Evolutionary conservation across 2,113 vertebrate genomes (phyloP).

Genomic region (Anoura caudifer): DNA sequence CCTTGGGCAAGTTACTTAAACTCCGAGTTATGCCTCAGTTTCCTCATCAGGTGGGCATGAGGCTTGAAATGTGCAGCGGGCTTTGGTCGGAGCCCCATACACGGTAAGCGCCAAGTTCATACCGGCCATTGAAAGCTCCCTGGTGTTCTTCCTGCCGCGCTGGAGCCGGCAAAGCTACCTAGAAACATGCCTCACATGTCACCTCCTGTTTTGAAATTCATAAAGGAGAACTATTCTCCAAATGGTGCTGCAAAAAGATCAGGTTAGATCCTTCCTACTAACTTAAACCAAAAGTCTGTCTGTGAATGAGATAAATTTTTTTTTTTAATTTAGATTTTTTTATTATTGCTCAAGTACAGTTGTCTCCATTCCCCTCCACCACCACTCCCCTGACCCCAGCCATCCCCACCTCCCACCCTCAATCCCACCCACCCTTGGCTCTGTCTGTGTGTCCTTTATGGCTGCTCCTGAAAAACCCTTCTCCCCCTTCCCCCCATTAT

Average conservation of each 20-base stretch:
- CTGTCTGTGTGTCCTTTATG: no score
- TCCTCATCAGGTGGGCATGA: not conserved
- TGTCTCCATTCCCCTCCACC: no score
- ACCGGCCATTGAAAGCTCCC: not conserved
- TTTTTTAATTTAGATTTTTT: no score
- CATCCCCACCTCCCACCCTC: no score
- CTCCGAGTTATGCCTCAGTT: not conserved
- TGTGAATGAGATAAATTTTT: not conserved
- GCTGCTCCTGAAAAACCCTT: no score
- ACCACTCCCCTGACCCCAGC: no score
- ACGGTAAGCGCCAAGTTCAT: fast-evolving
- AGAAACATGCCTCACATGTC: not conserved
- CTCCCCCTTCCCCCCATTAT: no score
- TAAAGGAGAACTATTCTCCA: not conserved
- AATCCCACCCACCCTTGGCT: no score
- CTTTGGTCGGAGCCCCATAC: not conserved
- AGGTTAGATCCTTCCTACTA: not conserved
- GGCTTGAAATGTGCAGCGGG: not conserved
- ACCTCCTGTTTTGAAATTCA: not conserved
- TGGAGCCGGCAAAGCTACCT: not conserved
- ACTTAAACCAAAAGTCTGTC: not conserved
- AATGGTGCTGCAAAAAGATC: not conserved
- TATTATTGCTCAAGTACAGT: no score
- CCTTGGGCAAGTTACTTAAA: not conserved
- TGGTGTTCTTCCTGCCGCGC: not conserved